Base-by-base conservation (phyloP, 2,888 invertebrate species). In the Galeruca laticollis region DNA sequence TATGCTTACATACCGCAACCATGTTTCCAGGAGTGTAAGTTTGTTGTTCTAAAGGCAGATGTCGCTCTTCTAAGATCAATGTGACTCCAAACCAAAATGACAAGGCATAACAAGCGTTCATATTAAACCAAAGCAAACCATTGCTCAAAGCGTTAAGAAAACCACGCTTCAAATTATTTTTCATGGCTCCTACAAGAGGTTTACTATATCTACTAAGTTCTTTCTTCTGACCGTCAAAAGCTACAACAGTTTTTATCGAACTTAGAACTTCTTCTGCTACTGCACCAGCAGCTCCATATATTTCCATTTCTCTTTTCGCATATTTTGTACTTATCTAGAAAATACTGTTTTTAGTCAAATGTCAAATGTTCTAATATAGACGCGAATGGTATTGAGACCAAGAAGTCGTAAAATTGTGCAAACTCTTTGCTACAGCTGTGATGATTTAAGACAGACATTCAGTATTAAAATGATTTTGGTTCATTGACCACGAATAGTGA, bases 21-120 rank as follows among this genome's bases (percentile, higher is more conserved):
- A 93, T 92, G 15, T 89, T 90, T 60, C 88, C 88, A 0, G 91
- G 87, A 66, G 89, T 87, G 76, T 93, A 93, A 63, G 85, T 87
- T 0, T 51, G 77, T 11, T 85, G 80, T 0, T 82, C 76, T 13
- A 20, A 49, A 1, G 80, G 78, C n/a, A 78, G 62, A 47, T 68
- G 31, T 31, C 87, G 86, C 18, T 91, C 90, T 15, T 90, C 87
- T 0, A 91, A 79, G 76, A 93, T 88, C 10, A 93, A 85, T 20
- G 86, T 87, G 73, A 93, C 91, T 0, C 95, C 95, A 82, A 93
- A 95, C 93, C 94, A 95, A 84, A 96, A 94, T 0, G 94, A 93
- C 31, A 95, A 83, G 0, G 93, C 92, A 80, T 94, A 94, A 3
- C 93, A 90, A 47, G 88, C 87, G 83, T 93, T 95, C 69, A 94